Percentiles rank a stretch among this genome's conserved stretches.
Conservation (phyloP, 2,888 invertebrate genomes). For the Hololepta plana region DNA sequence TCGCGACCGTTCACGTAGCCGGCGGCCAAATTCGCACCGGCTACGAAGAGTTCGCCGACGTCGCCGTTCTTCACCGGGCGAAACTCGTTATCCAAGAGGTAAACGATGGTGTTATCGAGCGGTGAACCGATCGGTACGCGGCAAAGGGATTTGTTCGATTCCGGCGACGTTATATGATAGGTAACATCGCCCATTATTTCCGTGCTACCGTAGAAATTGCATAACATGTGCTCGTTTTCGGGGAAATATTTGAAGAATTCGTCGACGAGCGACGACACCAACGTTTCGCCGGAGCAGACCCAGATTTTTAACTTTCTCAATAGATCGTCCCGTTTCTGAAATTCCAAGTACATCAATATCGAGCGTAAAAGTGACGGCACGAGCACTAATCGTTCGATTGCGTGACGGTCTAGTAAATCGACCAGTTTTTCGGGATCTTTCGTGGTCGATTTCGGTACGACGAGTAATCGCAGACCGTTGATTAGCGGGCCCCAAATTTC, state of each 20-base stretch:
- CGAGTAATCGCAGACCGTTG: conserved; percentile 48
- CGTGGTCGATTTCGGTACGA: conserved; percentile 54
- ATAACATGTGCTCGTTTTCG: conserved; percentile 44
- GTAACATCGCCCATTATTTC: conserved; percentile 88
- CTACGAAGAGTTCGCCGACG: conserved; percentile 66
- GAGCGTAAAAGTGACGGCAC: conserved; percentile 71
- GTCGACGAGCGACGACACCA: conserved; percentile 48
- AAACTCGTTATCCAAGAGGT: conserved; percentile 58
- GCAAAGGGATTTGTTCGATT: conserved; percentile 10
- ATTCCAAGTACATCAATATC: conserved; percentile 52
- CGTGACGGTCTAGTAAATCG: conserved; percentile 48
- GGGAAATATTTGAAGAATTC: conserved; percentile 62
- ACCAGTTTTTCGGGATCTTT: conserved; percentile 64
- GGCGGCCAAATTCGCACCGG: conserved; percentile 60
- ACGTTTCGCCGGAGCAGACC: conserved; percentile 77
- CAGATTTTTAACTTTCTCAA: conserved; percentile 42
- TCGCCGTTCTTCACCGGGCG: conserved; percentile 52
- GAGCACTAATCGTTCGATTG: conserved; percentile 62
- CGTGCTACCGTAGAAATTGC: conserved; percentile 83
- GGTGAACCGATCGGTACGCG: too few species aligned
- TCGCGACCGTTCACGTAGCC: conserved; percentile 67
- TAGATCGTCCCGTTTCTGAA: conserved; percentile 26
- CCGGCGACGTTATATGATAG: conserved; percentile 54
- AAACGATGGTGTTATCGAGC: conserved; percentile 62
- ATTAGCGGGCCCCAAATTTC: conserved; percentile 79